phyloP scores from a whole-genome alignment of 2,888 invertebrate genomes.

The Ommatoiulus sabulosus region DNA sequence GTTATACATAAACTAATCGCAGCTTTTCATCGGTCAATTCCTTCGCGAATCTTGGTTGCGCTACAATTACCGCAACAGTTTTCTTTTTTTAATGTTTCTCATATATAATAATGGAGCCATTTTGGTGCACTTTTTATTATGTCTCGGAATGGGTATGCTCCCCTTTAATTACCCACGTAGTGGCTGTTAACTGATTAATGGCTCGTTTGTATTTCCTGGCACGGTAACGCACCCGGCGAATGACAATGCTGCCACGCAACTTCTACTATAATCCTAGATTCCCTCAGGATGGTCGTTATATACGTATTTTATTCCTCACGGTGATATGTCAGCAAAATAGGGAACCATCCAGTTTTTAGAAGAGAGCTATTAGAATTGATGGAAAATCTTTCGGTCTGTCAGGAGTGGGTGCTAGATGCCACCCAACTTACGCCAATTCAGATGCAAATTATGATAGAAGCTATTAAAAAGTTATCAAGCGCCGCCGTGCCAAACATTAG shows the following conservation, averaged over 20 bases:
- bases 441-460: slow-evolving; percentile 9
- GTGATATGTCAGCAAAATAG: slow-evolving; percentile 18
- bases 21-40: not conserved
- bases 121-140: slow-evolving; percentile 40
- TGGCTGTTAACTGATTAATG: slow-evolving; percentile 43
- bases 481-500: not conserved
- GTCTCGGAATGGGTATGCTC: slow-evolving; percentile 13
- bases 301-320: slow-evolving; percentile 9
- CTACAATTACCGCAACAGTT: not conserved
- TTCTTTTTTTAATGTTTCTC: not conserved
- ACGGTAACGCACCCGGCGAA: not conserved
- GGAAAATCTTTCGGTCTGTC: not conserved
- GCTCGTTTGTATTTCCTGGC: slow-evolving; percentile 29
- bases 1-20: not conserved
- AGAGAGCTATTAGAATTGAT: not conserved
- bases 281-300: not conserved
- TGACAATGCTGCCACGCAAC: slow-evolving; percentile 2
- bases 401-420: not conserved
- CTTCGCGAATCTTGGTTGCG: not conserved
- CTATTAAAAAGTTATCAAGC: slow-evolving; percentile 12
- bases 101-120: slow-evolving; percentile 11
- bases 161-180: slow-evolving; percentile 32
- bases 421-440: slow-evolving; percentile 22
- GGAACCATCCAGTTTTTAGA: not conserved
- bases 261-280: not conserved